Base-by-base conservation (phyloP, 1,140 invertebrate species). In the Micrasema minimum region DNA sequence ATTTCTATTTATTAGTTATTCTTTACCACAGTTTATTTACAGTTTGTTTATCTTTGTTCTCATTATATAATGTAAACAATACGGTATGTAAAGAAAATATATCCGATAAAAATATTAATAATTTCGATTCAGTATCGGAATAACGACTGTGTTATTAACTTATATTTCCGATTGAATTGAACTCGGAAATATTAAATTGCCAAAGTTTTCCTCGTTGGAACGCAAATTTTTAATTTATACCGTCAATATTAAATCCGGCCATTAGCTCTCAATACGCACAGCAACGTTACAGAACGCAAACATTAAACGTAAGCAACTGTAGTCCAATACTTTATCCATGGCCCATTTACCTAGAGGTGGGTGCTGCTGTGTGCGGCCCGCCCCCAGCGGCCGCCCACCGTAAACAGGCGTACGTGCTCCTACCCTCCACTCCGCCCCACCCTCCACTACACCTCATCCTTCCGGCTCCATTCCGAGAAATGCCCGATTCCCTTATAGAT, bases 321-420 rank as follows among this genome's bases (percentile, higher is more conserved):
- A 64, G 69, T 50, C 51, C 73, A 75, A 75, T 75, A 75, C 73
- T 75, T 75, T 75, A 75, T 72, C 66, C 69, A 75, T 75, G 73
- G 46, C 69, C 73, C 73, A 75, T 75, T 75, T 72, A 72, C 73
- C 69, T 66, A 69, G 48, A 71, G 67, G 46, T 41, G 23, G 10
- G 35, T 11, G 31, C 38, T 18, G 43, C 61, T 12, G 10, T 22
- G 16, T 18, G 2, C 55, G 5, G 31, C 10, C 7, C 16, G 11
- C 45, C n/a, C 62, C 59, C 66, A 31, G 46, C 68, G 68, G 64
- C 43, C 68, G 67, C 67, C 65, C 55, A 74, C 66, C 72, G 72
- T 71, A 74, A 74, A 74, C 72, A 74, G 31, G 31, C 45, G 43
- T 51, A 69, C 67, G 66, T 74, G 69, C 65, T 48, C 22, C 62